These are phyloP conservation scores for Numida meleagris DNA, from an alignment of 2,113 vertebrate species.

Conservation along the genomic window DNA sequence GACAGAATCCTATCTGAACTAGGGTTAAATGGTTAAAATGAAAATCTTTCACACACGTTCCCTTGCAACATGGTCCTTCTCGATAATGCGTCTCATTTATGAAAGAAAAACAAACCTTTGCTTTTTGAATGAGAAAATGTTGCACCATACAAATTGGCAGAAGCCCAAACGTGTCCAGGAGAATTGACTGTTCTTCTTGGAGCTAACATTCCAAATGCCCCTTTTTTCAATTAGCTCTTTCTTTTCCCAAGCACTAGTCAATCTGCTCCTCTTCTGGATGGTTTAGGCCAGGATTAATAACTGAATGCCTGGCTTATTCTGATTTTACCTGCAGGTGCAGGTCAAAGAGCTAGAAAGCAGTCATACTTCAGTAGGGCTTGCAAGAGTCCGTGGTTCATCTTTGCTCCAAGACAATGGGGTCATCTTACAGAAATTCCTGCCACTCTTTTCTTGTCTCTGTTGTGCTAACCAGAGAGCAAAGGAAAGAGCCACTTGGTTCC, in stretches of 20 bases:
- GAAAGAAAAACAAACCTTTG: background rate
- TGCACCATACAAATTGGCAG: background rate
- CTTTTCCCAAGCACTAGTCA: background rate
- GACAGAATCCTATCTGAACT: background rate
- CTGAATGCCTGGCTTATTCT: background rate
- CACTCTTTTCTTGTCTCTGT: background rate
- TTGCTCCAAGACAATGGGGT: background rate
- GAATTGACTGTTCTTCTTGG: background rate
- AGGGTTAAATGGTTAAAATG: background rate
- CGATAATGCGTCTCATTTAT: background rate
- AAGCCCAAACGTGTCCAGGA: background rate
- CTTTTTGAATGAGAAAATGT: background rate
- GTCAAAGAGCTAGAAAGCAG: background rate
- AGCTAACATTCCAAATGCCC: background rate
- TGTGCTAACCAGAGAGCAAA: background rate
- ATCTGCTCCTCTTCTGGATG: background rate
- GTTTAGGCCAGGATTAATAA: conserved; percentile 14
- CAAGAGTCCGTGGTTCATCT: background rate
- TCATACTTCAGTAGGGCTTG: background rate
- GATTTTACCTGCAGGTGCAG: conserved; percentile 34
- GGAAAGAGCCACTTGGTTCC: background rate
- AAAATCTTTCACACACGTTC: background rate
- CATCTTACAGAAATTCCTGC: conserved; percentile 18
- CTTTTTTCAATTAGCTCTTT: conserved; percentile 26
- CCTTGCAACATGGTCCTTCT: background rate